These are phyloP conservation scores for Conus ventricosus DNA, from an alignment of 1,140 invertebrate genomes.

Conservation along the genomic window DNA sequence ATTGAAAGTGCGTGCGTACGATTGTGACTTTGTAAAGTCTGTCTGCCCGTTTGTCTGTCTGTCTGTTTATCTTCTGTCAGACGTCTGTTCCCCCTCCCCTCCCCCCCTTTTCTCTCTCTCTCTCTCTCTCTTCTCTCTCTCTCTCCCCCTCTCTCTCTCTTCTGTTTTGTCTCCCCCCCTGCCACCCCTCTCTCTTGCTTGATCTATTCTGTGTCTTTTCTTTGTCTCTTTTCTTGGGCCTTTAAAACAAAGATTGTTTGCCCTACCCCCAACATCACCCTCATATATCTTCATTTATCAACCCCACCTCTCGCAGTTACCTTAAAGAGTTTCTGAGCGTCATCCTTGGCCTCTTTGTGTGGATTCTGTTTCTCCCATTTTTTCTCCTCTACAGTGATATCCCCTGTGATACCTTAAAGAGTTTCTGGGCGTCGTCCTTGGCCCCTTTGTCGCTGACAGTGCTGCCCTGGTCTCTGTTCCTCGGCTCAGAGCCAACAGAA, in stretches of 20 bases:
- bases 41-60: too few relatives aligned
- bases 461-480: constrained; percentile 45
- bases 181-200: not conserved
- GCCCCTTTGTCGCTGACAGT: constrained; percentile 52
- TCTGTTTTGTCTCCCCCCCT: not conserved
- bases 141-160: not conserved
- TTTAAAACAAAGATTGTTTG: too few relatives aligned
- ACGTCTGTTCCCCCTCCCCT: too few relatives aligned
- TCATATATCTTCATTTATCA: too few relatives aligned
- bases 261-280: too few relatives aligned
- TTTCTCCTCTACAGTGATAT: too few relatives aligned
- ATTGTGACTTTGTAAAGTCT: too few relatives aligned
- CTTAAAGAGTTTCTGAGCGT: constrained; percentile 54
- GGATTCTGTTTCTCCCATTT: too few relatives aligned
- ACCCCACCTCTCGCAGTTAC: constrained; percentile 27
- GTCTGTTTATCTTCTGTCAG: too few relatives aligned
- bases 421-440: constrained; percentile 52
- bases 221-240: too few relatives aligned
- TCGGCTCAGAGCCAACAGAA: constrained; percentile 76
- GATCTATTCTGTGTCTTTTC: not conserved
- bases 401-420: constrained; percentile 45
- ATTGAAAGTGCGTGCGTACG: too few relatives aligned
- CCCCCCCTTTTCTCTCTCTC: not conserved
- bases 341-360: constrained; percentile 49
- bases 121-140: too few relatives aligned